phyloP scores from a whole-genome alignment of 2,797 vertebrate genomes.

The Trachurus trachurus region DNA sequence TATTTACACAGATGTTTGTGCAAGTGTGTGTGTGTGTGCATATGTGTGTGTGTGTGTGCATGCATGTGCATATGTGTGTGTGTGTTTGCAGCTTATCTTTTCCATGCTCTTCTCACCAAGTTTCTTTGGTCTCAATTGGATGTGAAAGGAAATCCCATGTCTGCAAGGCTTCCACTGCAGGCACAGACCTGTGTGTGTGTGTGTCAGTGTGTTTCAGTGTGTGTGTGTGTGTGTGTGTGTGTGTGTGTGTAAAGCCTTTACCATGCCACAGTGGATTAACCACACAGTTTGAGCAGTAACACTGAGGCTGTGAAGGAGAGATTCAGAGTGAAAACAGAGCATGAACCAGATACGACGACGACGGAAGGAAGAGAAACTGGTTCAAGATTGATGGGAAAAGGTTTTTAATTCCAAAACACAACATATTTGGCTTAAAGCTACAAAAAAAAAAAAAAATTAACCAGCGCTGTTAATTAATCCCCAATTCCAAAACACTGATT shows the following conservation, averaged over 20 bases:
- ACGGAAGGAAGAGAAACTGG: slow-evolving; percentile 10
- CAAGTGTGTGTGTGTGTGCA: slow-evolving; percentile 20
- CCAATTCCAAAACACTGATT: slow-evolving; percentile 13
- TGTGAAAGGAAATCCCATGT: slow-evolving; percentile 81
- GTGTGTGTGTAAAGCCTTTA: slow-evolving; percentile 47
- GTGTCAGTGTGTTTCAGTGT: slow-evolving; percentile 36
- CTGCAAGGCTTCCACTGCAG: slow-evolving; percentile 76
- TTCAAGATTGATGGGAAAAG: slow-evolving; percentile 21
- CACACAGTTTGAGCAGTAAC: slow-evolving; percentile 59
- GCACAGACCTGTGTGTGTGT: slow-evolving; percentile 48
- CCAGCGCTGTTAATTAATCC: slow-evolving; percentile 42
- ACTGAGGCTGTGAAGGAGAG: slow-evolving; percentile 53
- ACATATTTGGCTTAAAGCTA: slow-evolving; percentile 11
- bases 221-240: slow-evolving; percentile 32
- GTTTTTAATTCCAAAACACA: slow-evolving; percentile 24
- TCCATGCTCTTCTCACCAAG: slow-evolving; percentile 65
- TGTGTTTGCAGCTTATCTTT: slow-evolving; percentile 58
- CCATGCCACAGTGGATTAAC: slow-evolving; percentile 75
- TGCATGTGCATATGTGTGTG: slow-evolving; percentile 25
- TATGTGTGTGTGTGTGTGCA: slow-evolving; percentile 26
- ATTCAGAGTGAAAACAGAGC: slow-evolving; percentile 37
- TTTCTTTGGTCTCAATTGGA: slow-evolving; percentile 77
- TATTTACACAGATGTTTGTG: slow-evolving; percentile 63
- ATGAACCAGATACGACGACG: slow-evolving; percentile 21
- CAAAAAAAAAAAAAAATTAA: background rate